Conservation (phyloP, 2,797 vertebrate genomes). For the Gephyroberyx darwinii region DNA sequence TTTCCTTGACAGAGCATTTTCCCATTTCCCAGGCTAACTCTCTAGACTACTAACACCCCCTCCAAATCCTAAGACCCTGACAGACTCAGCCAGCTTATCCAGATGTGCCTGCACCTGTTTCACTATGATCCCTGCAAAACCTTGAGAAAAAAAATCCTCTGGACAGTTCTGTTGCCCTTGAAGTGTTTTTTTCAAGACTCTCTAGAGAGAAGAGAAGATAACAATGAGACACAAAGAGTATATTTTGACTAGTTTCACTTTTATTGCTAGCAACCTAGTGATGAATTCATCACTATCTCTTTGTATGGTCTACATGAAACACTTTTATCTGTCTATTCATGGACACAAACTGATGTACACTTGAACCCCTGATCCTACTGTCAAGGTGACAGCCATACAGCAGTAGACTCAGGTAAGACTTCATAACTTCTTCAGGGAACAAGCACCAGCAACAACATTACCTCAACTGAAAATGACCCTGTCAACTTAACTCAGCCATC, state of each 20-base stretch:
- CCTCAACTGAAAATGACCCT: slow-evolving; percentile 52
- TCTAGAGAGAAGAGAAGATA: not conserved
- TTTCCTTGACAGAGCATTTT: slow-evolving; percentile 53
- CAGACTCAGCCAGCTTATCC: slow-evolving; percentile 54
- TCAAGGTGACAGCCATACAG: slow-evolving; percentile 21
- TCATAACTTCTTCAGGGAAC: slow-evolving; percentile 52
- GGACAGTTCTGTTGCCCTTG: slow-evolving; percentile 21
- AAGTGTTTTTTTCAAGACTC: not conserved
- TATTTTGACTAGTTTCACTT: not conserved
- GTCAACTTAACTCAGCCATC: slow-evolving; percentile 66
- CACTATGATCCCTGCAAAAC: slow-evolving; percentile 25
- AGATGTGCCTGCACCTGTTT: slow-evolving; percentile 65
- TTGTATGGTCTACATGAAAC: not conserved
- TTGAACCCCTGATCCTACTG: slow-evolving; percentile 16
- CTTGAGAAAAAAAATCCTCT: slow-evolving; percentile 21
- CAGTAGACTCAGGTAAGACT: slow-evolving; percentile 25
- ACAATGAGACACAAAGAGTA: not conserved
- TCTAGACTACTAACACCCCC: slow-evolving; percentile 53
- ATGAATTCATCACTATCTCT: not conserved
- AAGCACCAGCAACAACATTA: slow-evolving; percentile 51
- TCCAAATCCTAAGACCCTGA: slow-evolving; percentile 54
- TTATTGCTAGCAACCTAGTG: not conserved
- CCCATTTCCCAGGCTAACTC: slow-evolving; percentile 45
- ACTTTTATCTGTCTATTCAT: slow-evolving; percentile 1
- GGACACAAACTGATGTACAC: slow-evolving; percentile 35